Evolutionary conservation across 2,888 invertebrate species (phyloP), one percentile per base, ranked within the genome.

Genomic region (Xestoiulus laeticollis): DNA sequence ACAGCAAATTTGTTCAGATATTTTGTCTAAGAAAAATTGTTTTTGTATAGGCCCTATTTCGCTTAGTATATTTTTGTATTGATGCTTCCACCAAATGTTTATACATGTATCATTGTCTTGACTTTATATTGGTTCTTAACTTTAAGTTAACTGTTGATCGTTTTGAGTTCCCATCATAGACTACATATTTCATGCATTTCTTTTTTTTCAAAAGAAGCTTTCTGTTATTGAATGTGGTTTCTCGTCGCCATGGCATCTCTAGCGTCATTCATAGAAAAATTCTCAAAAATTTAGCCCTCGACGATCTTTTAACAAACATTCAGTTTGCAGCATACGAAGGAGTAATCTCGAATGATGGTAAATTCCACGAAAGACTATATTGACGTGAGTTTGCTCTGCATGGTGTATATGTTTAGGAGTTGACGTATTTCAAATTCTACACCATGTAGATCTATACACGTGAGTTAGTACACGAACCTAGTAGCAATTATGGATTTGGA

Each of bases 191-290:
- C 30, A 8, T 68, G 22, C 19, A 30, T 26, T 16, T n/a, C n/a
- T n/a, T n/a, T n/a, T n/a, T 78, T 78, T 78, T 78, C 30, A 30
- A 78, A 10, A 14, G 26, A 4, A 30, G 78, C 30, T 78, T 78
- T 78, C 78, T 32, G 78, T 78, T 30, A 26, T 78, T 78, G 78
- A 78, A 78, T 32, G 30, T 78, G 78, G 16, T 30, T 68, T 78
- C 30, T 26, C 30, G 78, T 78, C 30, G 30, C 30, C 78, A 78
- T 78, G 78, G 78, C 30, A 78, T 78, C 78, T 78, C 78, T 78
- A 10, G 78, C 78, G 78, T 78, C 78, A 78, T 78, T 32, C 30
- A 30, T 8, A 14, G 16, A 26, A 30, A 78, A 78, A 78, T 78
- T 78, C 78, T 26, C 16, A 14, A 30, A 78, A 78, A 78, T 78